Evolutionary conservation across 2,888 invertebrate genomes (phyloP).

Genomic region (Lottia scabra): DNA sequence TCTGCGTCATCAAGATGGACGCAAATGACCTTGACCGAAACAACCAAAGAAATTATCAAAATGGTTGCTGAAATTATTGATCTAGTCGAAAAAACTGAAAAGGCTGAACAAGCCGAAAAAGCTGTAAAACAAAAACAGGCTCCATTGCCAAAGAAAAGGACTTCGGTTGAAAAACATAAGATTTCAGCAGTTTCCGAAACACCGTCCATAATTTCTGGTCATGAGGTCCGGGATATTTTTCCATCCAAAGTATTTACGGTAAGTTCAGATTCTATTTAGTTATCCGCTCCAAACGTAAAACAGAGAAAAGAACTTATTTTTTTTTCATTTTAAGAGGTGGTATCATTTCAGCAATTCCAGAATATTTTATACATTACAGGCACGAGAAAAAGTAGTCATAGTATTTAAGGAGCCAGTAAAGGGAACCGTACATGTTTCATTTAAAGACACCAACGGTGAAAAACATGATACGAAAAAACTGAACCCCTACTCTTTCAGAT

Average conservation of each 20-base stretch:
- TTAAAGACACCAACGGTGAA: conserved; percentile 12
- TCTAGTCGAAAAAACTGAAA: conserved; percentile 20
- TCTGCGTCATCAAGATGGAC: conserved; percentile 12
- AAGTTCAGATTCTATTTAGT: neutral
- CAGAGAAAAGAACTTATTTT: too few relatives aligned
- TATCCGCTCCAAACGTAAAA: neutral
- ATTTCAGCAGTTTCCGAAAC: neutral
- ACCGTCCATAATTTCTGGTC: neutral
- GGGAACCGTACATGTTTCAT: conserved; percentile 28
- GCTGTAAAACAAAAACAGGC: neutral
- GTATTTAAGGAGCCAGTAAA: conserved; percentile 23
- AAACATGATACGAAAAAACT: conserved; percentile 12
- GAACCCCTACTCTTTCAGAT: conserved; percentile 28
- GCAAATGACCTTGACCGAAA: conserved; percentile 1
- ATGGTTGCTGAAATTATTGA: conserved; percentile 24
- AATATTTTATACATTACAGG: conserved; percentile 22
- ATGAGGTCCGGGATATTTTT: conserved; percentile 2
- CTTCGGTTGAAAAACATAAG: neutral
- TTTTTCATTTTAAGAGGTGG: too few relatives aligned
- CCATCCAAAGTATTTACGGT: conserved; percentile 22
- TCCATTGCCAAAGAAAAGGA: too few relatives aligned
- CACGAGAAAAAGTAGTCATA: conserved; percentile 26
- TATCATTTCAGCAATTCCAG: too few relatives aligned
- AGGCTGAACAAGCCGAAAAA: conserved; percentile 17
- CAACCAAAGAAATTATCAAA: conserved; percentile 8